These are phyloP conservation scores for Xestia ashworthii DNA, from an alignment of 2,888 invertebrate species.

Conservation along the genomic window DNA sequence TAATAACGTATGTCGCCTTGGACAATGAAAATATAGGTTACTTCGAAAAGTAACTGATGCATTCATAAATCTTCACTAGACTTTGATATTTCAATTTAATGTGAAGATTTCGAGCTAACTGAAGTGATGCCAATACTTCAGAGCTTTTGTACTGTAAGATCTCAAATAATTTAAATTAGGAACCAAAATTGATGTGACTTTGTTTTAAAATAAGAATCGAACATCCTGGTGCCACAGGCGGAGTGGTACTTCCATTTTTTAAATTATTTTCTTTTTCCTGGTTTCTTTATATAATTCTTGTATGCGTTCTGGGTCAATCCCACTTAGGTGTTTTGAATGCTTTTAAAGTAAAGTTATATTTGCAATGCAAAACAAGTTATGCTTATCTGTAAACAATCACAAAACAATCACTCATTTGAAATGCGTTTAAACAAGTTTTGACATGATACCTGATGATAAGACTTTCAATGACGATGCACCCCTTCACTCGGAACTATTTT, in stretches of 20 bases:
- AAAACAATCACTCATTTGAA: not conserved
- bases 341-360: constrained; percentile 2
- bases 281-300: no score
- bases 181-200: not conserved
- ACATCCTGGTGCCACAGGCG: not conserved
- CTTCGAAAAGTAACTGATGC: constrained; percentile 51
- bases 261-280: not conserved
- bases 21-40: constrained; percentile 54
- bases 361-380: not conserved
- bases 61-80: constrained; percentile 38
- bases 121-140: not conserved
- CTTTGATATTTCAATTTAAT: not conserved
- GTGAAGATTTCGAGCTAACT: not conserved
- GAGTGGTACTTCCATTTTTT: not conserved
- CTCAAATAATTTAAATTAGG: not conserved
- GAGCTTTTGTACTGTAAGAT: not conserved
- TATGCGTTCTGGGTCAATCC: not conserved
- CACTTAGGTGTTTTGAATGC: not conserved
- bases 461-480: not conserved
- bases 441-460: not conserved
- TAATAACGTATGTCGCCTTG: constrained; percentile 65
- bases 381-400: not conserved
- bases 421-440: not conserved
- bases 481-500: not conserved
- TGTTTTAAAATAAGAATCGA: not conserved